Base-by-base conservation (phyloP, 2,797 vertebrate species). In the Hyperoplus lanceolatus region DNA sequence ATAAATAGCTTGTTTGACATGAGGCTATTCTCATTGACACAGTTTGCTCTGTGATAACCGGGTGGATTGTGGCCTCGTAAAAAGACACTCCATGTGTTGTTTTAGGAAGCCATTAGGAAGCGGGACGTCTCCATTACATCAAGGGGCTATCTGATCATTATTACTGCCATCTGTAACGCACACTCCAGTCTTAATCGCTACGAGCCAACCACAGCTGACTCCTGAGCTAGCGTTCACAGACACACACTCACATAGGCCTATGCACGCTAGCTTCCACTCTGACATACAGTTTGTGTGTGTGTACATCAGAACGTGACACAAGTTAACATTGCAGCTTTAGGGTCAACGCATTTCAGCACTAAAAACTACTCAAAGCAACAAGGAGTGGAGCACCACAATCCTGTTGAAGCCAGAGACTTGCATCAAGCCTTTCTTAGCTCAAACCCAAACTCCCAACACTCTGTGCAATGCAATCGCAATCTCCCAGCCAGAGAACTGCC, bases 71-170 rank as follows among this genome's bases (percentile, higher is more conserved):
- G 88, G 91, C 90, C 92, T 93, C 90, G 87, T 93, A 93, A 93
- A 93, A 93, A 93, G 90, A 84, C 70, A 70, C 81, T 87, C 90
- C 92, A 93, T 92, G 92, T 93, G 92, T 94, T 94, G 92, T 93
- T 93, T 93, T 92, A 93, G 91, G 93, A 93, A 94, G 93, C 93
- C 87, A 84, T 93, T 93, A 93, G 89, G 87, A 90, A 93, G 87
- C 58, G 90, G 90, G 87, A 84, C 79, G 81, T 93, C 90, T 93
- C 91, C 89, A 93, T 94, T 93, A 94, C 90, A 89, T 29, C 29
- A 29, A 29, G 84, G 89, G 81, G 90, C 90, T 93, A 92, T 93
- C 93, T 90, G 92, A 93, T 93, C 91, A 92, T 94, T 91, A 94
- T 91, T 92, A 82, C 91, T 16, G 83, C 93, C 93, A 93, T 94